These are phyloP conservation scores for Charina bottae DNA, from an alignment of 2,113 vertebrate species.

Conservation along the genomic window DNA sequence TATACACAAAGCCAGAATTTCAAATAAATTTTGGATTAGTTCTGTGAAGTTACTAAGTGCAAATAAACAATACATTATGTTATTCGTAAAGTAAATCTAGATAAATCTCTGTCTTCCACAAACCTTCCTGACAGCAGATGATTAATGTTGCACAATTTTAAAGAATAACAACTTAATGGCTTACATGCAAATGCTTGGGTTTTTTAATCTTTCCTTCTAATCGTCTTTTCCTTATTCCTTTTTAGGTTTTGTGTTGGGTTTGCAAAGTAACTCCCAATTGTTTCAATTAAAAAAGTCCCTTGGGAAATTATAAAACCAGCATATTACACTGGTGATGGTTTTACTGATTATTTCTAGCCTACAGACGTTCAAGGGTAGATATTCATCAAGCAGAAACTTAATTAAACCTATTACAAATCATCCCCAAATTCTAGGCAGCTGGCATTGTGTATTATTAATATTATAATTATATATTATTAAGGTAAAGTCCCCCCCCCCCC, in stretches of 20 bases:
- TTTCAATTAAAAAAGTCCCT: neutral
- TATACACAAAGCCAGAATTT: neutral
- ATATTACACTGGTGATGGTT: neutral
- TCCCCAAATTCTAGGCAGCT: neutral
- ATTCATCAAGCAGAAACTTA: slow-evolving; percentile 7
- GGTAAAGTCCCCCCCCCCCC: no score
- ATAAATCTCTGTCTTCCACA: neutral
- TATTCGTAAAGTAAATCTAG: neutral
- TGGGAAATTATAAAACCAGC: slow-evolving; percentile 4
- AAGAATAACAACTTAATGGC: neutral
- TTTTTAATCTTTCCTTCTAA: neutral
- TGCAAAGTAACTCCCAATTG: neutral
- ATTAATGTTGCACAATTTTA: neutral
- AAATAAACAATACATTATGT: neutral
- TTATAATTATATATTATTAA: neutral
- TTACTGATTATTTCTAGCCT: neutral
- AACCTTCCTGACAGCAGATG: slow-evolving; percentile 25
- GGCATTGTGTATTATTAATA: neutral
- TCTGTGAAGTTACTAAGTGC: neutral
- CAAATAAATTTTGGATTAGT: neutral
- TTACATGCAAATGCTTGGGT: neutral
- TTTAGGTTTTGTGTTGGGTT: neutral
- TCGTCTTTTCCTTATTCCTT: slow-evolving; percentile 23
- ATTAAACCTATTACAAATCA: neutral
- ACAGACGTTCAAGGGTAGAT: neutral